phyloP scores from a whole-genome alignment of 2,888 invertebrate species.

The Muscina levida region DNA sequence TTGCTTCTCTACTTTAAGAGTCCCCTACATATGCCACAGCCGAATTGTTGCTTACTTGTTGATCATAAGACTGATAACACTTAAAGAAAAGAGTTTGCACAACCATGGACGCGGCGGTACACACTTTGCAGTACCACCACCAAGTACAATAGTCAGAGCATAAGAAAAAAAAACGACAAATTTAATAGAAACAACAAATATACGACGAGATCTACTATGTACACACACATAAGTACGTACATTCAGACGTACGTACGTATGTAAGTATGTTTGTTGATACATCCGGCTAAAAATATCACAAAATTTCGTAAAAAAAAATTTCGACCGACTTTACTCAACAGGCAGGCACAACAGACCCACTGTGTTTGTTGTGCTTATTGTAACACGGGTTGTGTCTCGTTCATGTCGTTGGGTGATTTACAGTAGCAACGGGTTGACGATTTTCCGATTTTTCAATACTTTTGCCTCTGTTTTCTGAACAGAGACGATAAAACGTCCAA shows the following conservation, averaged over 20 bases:
- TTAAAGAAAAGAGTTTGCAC: no score
- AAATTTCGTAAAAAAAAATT: constrained; percentile 49
- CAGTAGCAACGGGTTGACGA: constrained; percentile 59
- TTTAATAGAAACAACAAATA: constrained; percentile 1
- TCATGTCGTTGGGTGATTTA: constrained; percentile 38
- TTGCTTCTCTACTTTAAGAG: no score
- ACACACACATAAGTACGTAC: no score
- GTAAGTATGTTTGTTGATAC: no score
- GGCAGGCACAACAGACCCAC: constrained; percentile 31
- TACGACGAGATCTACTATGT: no score
- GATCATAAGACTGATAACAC: no score
- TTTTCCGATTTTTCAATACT: constrained; percentile 20
- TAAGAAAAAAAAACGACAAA: constrained; percentile 2
- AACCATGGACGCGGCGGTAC: no score
- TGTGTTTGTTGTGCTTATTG: constrained; percentile 56
- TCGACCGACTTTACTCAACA: constrained; percentile 64
- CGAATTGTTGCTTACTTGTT: no score
- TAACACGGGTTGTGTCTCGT: constrained; percentile 57
- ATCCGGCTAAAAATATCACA: constrained; percentile 58
- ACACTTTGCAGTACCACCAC: no score
- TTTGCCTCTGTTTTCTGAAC: constrained; percentile 37
- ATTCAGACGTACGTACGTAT: no score
- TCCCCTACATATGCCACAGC: no score
- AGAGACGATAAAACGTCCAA: constrained; percentile 26
- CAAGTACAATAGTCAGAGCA: neutral